Percentiles rank a stretch among this genome's conserved stretches.
Evolutionary conservation across 2,113 vertebrate genomes (phyloP).

Genomic region (Columba livia): DNA sequence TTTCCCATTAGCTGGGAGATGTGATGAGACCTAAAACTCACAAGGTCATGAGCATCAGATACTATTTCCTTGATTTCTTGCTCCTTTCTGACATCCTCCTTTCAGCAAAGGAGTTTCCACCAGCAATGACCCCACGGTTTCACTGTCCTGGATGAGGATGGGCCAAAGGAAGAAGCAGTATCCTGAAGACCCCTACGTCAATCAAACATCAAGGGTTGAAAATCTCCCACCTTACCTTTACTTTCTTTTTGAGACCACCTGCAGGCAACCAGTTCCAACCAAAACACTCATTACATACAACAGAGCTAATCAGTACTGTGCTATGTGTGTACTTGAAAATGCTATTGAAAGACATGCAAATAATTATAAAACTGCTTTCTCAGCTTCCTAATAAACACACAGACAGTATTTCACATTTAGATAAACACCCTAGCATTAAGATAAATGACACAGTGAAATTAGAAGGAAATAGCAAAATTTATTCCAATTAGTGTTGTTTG

Average conservation of each 20-base stretch:
- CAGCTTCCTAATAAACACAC: background rate
- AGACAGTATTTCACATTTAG: background rate
- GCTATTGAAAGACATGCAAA: background rate
- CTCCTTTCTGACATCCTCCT: background rate
- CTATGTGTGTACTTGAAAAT: background rate
- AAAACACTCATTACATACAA: background rate
- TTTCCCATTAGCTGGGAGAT: background rate
- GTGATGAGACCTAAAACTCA: background rate
- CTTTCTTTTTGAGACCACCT: background rate
- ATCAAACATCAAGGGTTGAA: background rate
- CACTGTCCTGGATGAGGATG: background rate
- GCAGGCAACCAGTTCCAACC: background rate
- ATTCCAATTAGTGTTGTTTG: background rate
- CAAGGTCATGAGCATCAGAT: background rate
- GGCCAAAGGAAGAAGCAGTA: background rate
- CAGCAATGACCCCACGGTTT: background rate
- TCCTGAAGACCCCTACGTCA: rapidly evolving
- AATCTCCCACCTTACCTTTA: background rate
- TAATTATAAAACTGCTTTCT: background rate
- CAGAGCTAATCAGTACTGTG: background rate
- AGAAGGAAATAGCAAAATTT: background rate
- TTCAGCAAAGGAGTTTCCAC: background rate
- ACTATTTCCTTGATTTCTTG: background rate
- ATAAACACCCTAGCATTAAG: background rate
- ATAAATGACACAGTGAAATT: background rate